Base-by-base conservation (phyloP, 2,888 invertebrate species). In the Caenorhabditis japonica region DNA sequence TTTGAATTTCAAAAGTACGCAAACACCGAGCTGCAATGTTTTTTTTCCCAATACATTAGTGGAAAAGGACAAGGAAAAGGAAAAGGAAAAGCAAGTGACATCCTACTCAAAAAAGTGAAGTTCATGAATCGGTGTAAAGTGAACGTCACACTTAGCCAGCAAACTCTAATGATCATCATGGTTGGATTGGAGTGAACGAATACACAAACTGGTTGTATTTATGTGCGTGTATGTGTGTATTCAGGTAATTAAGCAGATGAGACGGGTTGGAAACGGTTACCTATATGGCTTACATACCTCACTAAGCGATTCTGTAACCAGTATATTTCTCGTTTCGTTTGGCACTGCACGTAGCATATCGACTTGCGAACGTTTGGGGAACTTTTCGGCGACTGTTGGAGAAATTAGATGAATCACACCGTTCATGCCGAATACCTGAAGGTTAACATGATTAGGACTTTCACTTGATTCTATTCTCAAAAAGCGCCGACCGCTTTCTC, bases 401-500 rank as follows among this genome's bases (percentile, higher is more conserved):
- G 79, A 60, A 30, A 80, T 72, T 3, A 71, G 47, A 44, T 81
- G 81, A 17, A 80, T 56, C 10, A 81, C 78, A 15, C 81, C 81
- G 49, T 70, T 74, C 56, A 55, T 75, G 19, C 81, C 79, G 43
- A 70, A 81, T 12, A 81, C 44, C 81, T 81, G 41, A 27, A 73
- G 44, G 30, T 5, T 30, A 30, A 30, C 10, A 7, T 10, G 30
- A 30, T 30, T 30, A 30, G 30, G 30, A 33, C 21, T 1, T 30
- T 30, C 30, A 30, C 30, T 30, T n/a, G n/a, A n/a, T n/a, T n/a
- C n/a, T n/a, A n/a, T n/a, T n/a, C n/a, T n/a, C n/a, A n/a, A n/a
- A n/a, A n/a, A n/a, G n/a, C n/a, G n/a, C n/a, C n/a, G n/a, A n/a
- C n/a, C n/a, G n/a, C n/a, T n/a, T n/a, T n/a, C n/a, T n/a, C n/a